Percentiles rank a stretch among this genome's conserved stretches.
Evolutionary conservation across 2,113 vertebrate species (phyloP).

Genomic region (Zosterops japonicus): DNA sequence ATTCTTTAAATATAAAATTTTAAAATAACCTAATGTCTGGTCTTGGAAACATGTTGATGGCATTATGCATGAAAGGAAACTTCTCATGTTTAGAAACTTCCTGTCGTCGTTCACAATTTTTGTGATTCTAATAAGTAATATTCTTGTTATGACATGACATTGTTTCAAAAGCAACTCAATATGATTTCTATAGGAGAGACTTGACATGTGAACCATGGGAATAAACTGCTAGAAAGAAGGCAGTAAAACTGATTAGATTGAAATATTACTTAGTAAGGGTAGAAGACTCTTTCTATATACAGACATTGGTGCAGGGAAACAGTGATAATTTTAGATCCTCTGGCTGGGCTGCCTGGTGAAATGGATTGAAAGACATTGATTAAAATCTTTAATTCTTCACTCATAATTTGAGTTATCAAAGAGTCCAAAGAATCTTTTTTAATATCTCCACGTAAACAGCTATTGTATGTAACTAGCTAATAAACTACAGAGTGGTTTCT

Average conservation of each 20-base stretch:
- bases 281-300: background rate
- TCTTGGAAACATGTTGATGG: background rate
- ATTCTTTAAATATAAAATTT: background rate
- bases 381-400: background rate
- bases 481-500: background rate
- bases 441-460: background rate
- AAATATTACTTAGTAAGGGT: background rate
- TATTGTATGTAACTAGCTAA: background rate
- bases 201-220: background rate
- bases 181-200: background rate
- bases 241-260: background rate
- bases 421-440: background rate
- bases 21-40: background rate
- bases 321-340: background rate
- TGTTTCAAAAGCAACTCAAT: background rate
- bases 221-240: background rate
- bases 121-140: background rate
- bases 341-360: background rate
- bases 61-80: background rate
- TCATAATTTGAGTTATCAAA: background rate
- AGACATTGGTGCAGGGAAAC: background rate
- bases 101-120: background rate
- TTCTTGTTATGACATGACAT: background rate
- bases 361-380: background rate
- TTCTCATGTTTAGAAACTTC: background rate